phyloP scores from a whole-genome alignment of 1,140 invertebrate species.

The Fopius arisanus region DNA sequence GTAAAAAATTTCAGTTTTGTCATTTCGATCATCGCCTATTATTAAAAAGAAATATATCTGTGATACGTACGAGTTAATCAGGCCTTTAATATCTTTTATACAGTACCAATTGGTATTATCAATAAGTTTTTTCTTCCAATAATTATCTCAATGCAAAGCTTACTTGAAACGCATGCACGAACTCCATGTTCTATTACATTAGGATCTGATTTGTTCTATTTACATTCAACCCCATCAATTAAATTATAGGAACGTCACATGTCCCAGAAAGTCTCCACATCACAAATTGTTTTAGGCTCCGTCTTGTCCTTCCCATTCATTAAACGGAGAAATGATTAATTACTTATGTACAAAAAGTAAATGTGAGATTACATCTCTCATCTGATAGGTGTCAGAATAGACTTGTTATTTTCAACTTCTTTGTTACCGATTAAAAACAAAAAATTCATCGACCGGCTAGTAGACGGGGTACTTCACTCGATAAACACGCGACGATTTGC shows the following conservation, averaged over 20 bases:
- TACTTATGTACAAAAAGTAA: constrained; percentile 25
- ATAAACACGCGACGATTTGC: not conserved
- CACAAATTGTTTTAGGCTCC: constrained; percentile 19
- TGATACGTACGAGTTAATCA: constrained; percentile 18
- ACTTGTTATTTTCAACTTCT: not conserved
- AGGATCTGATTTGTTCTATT: constrained; percentile 21
- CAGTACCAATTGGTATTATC: constrained; percentile 11
- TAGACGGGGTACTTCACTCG: constrained; percentile 11
- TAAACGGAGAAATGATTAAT: constrained; percentile 22
- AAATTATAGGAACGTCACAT: not conserved
- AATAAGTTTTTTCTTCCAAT: not conserved
- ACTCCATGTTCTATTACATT: constrained; percentile 9
- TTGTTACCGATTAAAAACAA: no score
- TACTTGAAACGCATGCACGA: constrained; percentile 14
- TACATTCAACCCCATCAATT: not conserved
- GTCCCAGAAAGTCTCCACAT: not conserved
- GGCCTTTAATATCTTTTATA: constrained; percentile 12
- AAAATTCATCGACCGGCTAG: not conserved
- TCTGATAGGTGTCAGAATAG: not conserved
- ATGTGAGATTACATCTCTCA: not conserved
- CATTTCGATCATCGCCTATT: not conserved
- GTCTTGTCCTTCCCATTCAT: not conserved
- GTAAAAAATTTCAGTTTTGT: not conserved
- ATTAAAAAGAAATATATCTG: constrained; percentile 15
- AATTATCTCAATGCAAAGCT: constrained; percentile 19